Base-by-base conservation (phyloP, 2,113 vertebrate genomes). In the Lanius collurio region DNA sequence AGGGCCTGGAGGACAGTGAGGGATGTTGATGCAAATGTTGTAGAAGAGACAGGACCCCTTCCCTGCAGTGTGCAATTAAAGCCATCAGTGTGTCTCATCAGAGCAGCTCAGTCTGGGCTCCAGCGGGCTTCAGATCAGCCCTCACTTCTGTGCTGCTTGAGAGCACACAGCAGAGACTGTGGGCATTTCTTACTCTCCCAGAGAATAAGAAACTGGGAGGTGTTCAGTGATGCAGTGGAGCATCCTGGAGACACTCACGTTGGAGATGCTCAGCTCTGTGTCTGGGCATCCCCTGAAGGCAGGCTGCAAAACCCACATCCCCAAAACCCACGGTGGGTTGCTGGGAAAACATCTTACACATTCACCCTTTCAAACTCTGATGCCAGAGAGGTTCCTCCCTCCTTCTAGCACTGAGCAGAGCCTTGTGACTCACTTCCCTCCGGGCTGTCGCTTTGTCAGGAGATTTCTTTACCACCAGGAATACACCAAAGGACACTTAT, bases 371-470 rank as follows among this genome's bases (percentile, higher is more conserved):
- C 63, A 63, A 76, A 26, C 15, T 5, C 0, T 10, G 59, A 1
- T 53, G 31, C 69, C 37, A 0, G 28, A 73, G 81, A 68, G 42
- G 33, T 79, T 85, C 30, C 22, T 89, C 31, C 77, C 33, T 93
- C 44, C 57, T 74, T 60, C 89, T 50, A 62, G 42, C 6, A 6
- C 52, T 20, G 9, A 89, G 80, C 49, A 75, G 89, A 89, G 65
- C 65, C 89, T 84, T 53, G 59, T 85, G 78, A 95, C 84, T 91
- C 82, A 59, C 64, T 93, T 92, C 88, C 88, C 94, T 69, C 70
- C 4, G 1, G 89, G 84, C 74, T 87, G 1, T n/a, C 1, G 2
- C 53, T 96, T 94, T 94, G 70, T 89, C 7, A 2, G 42, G 73
- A 47, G 83, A 28, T 81, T 95, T 92, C 93, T 84, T 49, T 73